Base-by-base conservation (phyloP, 2,888 invertebrate genomes). In the Ormyrus thymus region DNA sequence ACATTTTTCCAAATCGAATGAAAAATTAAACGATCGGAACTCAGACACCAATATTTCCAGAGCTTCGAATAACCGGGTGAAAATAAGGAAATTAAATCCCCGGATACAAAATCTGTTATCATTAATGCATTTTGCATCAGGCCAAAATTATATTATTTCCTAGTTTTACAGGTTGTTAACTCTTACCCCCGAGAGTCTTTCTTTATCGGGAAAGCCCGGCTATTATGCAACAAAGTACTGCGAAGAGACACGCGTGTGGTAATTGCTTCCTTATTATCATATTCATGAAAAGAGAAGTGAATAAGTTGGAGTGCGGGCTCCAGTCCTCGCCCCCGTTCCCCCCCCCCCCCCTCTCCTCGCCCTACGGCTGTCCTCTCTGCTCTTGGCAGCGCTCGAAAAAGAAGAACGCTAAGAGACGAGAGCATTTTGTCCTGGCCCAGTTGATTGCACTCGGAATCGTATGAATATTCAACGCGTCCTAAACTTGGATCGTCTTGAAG, bases 381-480 rank as follows among this genome's bases (percentile, higher is more conserved):
- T 48, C 29, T 62, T 55, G 13, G 15, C 6, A n/a, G 48, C 6
- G 29, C 51, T 53, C 45, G 66, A 66, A 68, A 76, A 76, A 62
- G 51, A 61, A 76, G 9, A 55, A 65, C 43, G 59, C 48, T 61
- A 15, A 59, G 61, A 65, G 59, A 62, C 50, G 61, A 61, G 61
- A 73, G 64, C 55, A 79, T 81, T 81, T 78, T 76, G 77, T 80
- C 75, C 64, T 56, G 58, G n/a, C 75, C 71, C 79, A 79, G 82
- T 81, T 73, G 78, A 81, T 81, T 81, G 71, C 66, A 71, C 80
- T 82, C 66, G 61, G 59, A 81, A 81, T 81, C 70, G 64, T 75
- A 81, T 83, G 81, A 83, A 83, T 82, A 83, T 82, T 82, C 82
- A 83, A 62, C 81, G 61, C 59, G 46, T 70, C 73, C 73, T 81